Evolutionary conservation across 2,113 vertebrate species (phyloP), one percentile per base, ranked within the genome.

Genomic region (Pungitius pungitius): DNA sequence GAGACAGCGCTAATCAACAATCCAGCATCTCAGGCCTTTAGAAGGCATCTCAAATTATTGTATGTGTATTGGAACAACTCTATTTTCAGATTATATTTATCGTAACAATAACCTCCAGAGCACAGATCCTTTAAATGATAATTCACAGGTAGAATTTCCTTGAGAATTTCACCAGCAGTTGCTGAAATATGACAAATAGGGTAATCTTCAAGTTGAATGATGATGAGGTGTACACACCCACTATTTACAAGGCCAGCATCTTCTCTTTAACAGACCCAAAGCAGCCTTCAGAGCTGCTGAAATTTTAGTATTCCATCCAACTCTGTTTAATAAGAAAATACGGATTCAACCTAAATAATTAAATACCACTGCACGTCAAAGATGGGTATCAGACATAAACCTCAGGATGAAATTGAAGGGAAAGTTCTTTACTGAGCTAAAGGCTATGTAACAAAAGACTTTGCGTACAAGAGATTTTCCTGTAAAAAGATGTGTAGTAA

Each of bases 321-420:
- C 74, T 77, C 70, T 72, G 40, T 80, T 77, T 73, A 71, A 58
- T 77, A 81, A 70, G 72, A 84, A 88, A 91, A 87, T 77, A 82
- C 79, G 87, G 86, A 89, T 88, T 80, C 70, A 58, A 55, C 40
- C 65, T 89, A 91, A 92, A 92, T 91, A 85, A 92, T 91, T 83
- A 22, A 88, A 85, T 45, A 82, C 73, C 75, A 81, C 76, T 84
- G 82, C 73, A 80, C 75, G 80, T 84, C 87, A 86, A 87, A 81
- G 72, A 77, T 76, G 70, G 55, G 60, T 76, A 86, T 81, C 67
- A 73, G 81, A 69, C 77, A 76, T 78, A 68, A 85, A 88, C 90
- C 90, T 84, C 20, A 77, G 85, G 90, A 85, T 81, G 78, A 81
- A 88, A 90, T 81, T 90, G 73, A 84, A 82, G 80, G 87, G 67